Percentiles rank a stretch among this genome's conserved stretches.
These are phyloP conservation scores for Microtus richardsoni DNA, from an alignment of 2,113 vertebrate species.

Conservation along the genomic window DNA sequence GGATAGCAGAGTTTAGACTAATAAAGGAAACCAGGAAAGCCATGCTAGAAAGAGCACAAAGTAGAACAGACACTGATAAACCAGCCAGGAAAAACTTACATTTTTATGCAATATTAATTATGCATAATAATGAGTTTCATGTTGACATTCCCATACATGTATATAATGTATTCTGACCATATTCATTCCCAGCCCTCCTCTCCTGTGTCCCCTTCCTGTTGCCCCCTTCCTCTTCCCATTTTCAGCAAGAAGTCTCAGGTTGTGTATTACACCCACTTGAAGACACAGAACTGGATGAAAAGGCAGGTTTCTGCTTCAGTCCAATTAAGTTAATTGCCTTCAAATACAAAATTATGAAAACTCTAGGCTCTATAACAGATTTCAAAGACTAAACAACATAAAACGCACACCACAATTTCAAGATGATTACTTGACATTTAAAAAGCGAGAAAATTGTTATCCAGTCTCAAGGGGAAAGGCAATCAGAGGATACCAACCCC, in stretches of 20 bases:
- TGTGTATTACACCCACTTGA: neutral
- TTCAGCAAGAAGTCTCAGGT: neutral
- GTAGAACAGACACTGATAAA: neutral
- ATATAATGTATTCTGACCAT: neutral
- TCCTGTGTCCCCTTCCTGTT: neutral
- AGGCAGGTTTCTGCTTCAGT: neutral
- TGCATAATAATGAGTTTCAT: neutral
- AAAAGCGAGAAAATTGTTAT: neutral
- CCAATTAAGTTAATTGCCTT: neutral
- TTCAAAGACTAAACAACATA: neutral
- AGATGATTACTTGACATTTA: neutral
- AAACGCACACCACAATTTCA: neutral
- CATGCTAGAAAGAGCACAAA: neutral
- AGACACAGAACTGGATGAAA: neutral
- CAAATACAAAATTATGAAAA: neutral
- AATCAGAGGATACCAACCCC: neutral
- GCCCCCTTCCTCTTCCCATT: neutral
- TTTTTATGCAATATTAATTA: neutral
- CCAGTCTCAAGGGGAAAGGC: neutral
- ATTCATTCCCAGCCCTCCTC: neutral
- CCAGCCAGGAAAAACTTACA: neutral
- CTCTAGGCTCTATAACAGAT: neutral
- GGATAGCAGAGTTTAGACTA: neutral
- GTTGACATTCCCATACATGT: neutral
- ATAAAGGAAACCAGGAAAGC: constrained; percentile 27